Percentiles rank a stretch among this genome's conserved stretches.
Conservation (phyloP, 2,888 invertebrate genomes). For the Steinernema scapterisci region DNA sequence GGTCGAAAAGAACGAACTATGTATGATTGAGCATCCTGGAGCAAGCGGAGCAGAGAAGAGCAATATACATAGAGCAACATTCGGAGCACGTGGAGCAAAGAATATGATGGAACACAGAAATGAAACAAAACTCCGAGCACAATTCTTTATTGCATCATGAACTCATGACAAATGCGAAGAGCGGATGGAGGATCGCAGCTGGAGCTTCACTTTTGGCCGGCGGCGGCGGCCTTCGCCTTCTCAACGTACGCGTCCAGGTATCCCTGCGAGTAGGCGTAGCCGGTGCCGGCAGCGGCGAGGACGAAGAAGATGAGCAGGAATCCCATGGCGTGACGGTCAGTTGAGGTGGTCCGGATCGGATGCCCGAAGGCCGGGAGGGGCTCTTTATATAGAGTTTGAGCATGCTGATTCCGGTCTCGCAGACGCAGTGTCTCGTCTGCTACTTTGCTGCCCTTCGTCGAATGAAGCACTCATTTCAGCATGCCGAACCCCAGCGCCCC, state of each 20-base stretch:
- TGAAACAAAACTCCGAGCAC: neutral
- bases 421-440: neutral
- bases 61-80: no score
- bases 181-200: neutral
- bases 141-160: neutral
- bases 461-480: no score
- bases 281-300: neutral
- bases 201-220: neutral
- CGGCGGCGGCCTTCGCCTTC: neutral
- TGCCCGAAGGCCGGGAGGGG: neutral
- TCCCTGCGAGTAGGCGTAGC: slow-evolving; percentile 17
- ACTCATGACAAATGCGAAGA: neutral
- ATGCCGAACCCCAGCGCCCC: no score
- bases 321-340: slow-evolving; percentile 24
- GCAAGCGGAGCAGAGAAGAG: no score
- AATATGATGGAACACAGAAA: neutral
- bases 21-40: no score
- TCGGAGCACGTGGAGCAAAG: no score
- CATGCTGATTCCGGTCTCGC: neutral
- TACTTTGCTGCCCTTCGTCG: neutral
- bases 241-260: neutral
- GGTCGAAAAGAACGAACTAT: no score
- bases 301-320: neutral
- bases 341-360: neutral
- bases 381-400: neutral